phyloP scores from a whole-genome alignment of 2,888 invertebrate species.

The Sepiola atlantica region DNA sequence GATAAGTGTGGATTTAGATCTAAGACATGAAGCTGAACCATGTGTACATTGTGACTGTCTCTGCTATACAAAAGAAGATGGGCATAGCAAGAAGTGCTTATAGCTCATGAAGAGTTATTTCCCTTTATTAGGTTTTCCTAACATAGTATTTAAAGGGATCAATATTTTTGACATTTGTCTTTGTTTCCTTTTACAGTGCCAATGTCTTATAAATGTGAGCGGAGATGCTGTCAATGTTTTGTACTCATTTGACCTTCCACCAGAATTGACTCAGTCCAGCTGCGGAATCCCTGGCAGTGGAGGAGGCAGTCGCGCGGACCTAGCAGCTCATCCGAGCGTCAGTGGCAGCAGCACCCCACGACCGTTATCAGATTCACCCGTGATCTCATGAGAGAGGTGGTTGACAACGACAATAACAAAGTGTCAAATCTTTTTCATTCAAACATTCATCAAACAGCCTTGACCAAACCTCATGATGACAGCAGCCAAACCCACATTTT shows the following conservation, averaged over 20 bases:
- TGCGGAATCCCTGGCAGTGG: background rate
- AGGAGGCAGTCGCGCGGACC: conserved; percentile 2
- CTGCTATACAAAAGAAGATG: no score
- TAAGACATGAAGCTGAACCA: no score
- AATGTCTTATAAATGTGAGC: conserved; percentile 94
- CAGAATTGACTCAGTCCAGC: conserved; percentile 38
- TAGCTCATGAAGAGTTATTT: no score
- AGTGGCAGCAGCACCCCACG: conserved; percentile 41
- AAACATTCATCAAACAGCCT: background rate
- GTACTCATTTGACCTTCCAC: conserved; percentile 23
- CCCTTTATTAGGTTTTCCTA: no score
- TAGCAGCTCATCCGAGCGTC: background rate
- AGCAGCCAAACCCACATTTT: background rate
- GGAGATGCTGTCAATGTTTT: conserved; percentile 86
- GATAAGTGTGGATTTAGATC: no score
- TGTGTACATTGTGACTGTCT: no score
- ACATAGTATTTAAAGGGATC: no score
- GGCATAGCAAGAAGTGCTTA: no score
- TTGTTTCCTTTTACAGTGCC: conserved; percentile 82
- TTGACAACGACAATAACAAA: background rate
- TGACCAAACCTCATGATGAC: background rate
- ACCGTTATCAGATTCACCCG: conserved; percentile 33
- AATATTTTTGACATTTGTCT: background rate
- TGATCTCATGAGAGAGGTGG: conserved; percentile 25
- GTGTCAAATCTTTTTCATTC: background rate